These are phyloP conservation scores for Capreolus pygargus DNA, from an alignment of 2,113 vertebrate genomes.

Conservation along the genomic window DNA sequence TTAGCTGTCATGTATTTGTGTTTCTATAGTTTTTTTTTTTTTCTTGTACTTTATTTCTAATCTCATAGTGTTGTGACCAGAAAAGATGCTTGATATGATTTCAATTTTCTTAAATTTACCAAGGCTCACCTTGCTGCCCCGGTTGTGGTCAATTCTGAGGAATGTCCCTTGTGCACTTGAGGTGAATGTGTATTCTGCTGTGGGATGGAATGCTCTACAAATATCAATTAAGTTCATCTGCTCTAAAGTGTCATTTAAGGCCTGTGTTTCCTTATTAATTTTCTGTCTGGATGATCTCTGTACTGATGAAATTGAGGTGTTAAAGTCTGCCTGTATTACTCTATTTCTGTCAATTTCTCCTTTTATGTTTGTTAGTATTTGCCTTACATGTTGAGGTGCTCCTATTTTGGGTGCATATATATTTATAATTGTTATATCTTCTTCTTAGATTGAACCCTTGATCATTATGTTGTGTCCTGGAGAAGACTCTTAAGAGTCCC, in stretches of 20 bases:
- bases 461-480: background rate
- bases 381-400: background rate
- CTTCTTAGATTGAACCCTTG: background rate
- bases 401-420: background rate
- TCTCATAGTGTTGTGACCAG: background rate
- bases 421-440: background rate
- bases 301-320: background rate
- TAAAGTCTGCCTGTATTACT: background rate
- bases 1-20: background rate
- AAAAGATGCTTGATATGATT: background rate
- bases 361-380: background rate
- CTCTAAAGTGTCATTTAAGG: background rate
- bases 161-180: background rate
- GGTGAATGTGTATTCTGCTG: background rate
- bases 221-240: background rate
- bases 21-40: background rate
- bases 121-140: background rate
- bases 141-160: background rate
- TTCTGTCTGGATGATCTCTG: background rate
- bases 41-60: background rate
- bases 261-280: background rate
- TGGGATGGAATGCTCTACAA: background rate
- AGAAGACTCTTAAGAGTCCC: background rate
- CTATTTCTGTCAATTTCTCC: background rate
- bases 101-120: background rate